Conservation (phyloP, 2,797 vertebrate species). For the Mormyrops attenuatus region DNA sequence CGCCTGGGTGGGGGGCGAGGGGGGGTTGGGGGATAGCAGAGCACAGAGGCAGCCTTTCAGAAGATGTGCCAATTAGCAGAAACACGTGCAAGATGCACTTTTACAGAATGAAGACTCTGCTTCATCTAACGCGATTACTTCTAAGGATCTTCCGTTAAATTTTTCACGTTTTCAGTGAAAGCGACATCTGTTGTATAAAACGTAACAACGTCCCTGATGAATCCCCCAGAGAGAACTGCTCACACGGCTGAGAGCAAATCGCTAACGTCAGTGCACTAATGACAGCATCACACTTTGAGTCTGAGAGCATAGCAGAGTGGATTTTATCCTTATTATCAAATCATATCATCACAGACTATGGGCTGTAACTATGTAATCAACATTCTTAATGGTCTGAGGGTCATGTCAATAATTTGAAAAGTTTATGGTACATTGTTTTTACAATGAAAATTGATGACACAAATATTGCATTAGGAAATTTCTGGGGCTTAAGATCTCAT, state of each 20-base stretch:
- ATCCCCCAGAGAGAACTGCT: neutral
- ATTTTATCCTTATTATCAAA: neutral
- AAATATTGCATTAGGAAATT: neutral
- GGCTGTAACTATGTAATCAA: neutral
- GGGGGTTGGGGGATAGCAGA: neutral
- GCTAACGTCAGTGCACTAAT: neutral
- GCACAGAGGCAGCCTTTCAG: constrained; percentile 23
- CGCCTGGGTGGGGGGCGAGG: constrained; percentile 62
- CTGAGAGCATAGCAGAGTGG: neutral
- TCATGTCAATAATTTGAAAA: neutral
- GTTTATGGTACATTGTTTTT: neutral
- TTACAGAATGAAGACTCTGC: neutral
- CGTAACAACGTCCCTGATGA: neutral
- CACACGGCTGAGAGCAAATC: neutral
- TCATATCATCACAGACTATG: neutral
- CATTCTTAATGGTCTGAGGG: neutral
- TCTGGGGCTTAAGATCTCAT: neutral
- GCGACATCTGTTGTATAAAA: neutral
- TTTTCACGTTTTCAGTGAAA: neutral
- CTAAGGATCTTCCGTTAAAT: neutral
- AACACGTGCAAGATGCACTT: neutral
- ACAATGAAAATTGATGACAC: neutral
- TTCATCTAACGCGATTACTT: neutral
- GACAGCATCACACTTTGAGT: neutral
- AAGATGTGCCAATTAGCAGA: neutral